Evolutionary conservation across 2,888 invertebrate species (phyloP).

Genomic region (Caenorhabditis macrosperma): DNA sequence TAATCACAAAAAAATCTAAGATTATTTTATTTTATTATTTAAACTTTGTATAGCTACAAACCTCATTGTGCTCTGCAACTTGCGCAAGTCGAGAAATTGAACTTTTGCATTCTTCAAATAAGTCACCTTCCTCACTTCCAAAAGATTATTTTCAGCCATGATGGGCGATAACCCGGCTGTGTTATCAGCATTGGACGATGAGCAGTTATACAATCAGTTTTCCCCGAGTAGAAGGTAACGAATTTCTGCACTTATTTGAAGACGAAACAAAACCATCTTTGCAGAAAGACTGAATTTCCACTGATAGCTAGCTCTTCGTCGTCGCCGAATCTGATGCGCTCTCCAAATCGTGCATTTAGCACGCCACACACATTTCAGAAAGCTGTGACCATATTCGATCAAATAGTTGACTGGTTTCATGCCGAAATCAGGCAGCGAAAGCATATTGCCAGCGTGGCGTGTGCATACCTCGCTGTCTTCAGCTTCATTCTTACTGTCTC

Average conservation of each 20-base stretch:
- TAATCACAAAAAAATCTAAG: background rate
- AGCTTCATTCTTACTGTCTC: slow-evolving; percentile 29
- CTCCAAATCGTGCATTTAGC: slow-evolving; percentile 23
- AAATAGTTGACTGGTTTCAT: slow-evolving; percentile 60
- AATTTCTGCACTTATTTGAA: too few species aligned
- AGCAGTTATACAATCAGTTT: slow-evolving; percentile 20
- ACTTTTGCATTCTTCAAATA: too few species aligned
- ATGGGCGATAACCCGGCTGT: slow-evolving; percentile 28
- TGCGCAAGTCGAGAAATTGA: too few species aligned
- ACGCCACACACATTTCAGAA: slow-evolving; percentile 15
- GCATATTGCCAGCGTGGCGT: slow-evolving; percentile 9
- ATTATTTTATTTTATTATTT: background rate
- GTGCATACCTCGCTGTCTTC: slow-evolving; percentile 2
- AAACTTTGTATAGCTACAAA: too few species aligned
- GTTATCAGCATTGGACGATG: slow-evolving; percentile 18
- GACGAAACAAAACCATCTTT: too few species aligned
- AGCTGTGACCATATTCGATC: slow-evolving; percentile 59
- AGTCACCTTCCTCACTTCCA: too few species aligned
- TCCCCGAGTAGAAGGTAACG: slow-evolving; percentile 35
- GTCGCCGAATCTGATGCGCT: slow-evolving; percentile 18
- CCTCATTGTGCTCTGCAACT: too few species aligned
- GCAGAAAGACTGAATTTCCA: slow-evolving; percentile 2
- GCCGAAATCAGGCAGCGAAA: slow-evolving; percentile 31
- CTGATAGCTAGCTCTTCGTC: slow-evolving; percentile 16
- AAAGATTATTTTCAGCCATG: slow-evolving; percentile 18